Conservation (phyloP, 2,888 invertebrate species). For the Oscheius sp. region DNA sequence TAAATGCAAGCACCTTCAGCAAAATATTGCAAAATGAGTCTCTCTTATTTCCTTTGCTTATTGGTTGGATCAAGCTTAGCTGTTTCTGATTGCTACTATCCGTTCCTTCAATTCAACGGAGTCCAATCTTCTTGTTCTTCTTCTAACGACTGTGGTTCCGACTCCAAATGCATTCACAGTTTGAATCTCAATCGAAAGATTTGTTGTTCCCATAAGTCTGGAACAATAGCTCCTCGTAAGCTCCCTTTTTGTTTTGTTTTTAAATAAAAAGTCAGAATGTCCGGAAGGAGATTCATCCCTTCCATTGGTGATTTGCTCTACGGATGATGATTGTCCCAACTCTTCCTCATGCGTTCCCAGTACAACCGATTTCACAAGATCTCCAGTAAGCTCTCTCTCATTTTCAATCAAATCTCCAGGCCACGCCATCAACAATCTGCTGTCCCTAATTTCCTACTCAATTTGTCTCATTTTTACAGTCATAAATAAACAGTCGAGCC, state of each 20-base stretch:
- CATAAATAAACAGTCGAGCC: conserved; percentile 3
- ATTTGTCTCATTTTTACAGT: background rate
- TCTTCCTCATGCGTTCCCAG: conserved; percentile 1
- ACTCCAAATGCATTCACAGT: conserved; percentile 16
- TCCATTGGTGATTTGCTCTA: conserved; percentile 4
- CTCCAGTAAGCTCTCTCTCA: background rate
- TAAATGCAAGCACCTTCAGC: too few species aligned
- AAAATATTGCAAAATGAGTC: too few species aligned
- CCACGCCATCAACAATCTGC: conserved; percentile 9
- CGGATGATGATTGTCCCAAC: conserved; percentile 13
- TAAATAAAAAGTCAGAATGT: too few species aligned
- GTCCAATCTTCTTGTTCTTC: background rate
- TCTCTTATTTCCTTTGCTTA: background rate
- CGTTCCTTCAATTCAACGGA: conserved; percentile 17
- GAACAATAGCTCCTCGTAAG: conserved; percentile 13
- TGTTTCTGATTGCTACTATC: conserved; percentile 13
- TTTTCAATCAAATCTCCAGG: background rate
- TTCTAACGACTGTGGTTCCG: conserved; percentile 3
- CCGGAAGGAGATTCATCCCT: conserved; percentile 11
- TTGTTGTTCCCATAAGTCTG: conserved; percentile 3
- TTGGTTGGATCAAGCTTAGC: background rate
- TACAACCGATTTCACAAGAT: conserved; percentile 15
- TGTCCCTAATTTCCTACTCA: background rate
- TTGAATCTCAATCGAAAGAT: conserved; percentile 1
- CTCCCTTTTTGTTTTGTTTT: too few species aligned